A percentile compares a stretch with the other conserved stretches of the same genome.
Evolutionary conservation across 2,888 invertebrate genomes (phyloP).

Genomic region (Caenorhabditis angaria): DNA sequence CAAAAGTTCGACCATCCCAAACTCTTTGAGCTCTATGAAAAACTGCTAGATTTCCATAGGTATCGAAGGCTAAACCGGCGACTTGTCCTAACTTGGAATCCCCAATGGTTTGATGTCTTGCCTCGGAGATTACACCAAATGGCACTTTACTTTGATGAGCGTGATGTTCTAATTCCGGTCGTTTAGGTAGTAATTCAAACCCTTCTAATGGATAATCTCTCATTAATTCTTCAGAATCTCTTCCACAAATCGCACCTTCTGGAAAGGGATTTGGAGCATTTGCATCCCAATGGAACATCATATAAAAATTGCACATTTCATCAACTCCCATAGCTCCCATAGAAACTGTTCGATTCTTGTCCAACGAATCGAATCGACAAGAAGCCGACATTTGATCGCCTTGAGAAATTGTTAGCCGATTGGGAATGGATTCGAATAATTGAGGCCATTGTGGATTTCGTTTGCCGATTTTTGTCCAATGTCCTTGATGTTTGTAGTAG

Average conservation of each 20-base stretch:
- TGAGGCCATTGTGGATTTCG: conserved; percentile 79
- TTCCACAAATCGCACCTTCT: conserved; percentile 64
- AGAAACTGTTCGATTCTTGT: conserved; percentile 71
- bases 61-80: conserved; percentile 80
- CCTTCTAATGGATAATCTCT: conserved; percentile 62
- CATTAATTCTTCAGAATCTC: conserved; percentile 21
- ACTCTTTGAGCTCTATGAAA: conserved; percentile 84
- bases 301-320: conserved; percentile 77
- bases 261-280: conserved; percentile 69
- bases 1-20: conserved; percentile 78
- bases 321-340: conserved; percentile 75
- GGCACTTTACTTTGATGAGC: conserved; percentile 70
- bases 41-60: conserved; percentile 82
- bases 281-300: conserved; percentile 75
- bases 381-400: conserved; percentile 76
- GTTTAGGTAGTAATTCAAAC: conserved; percentile 37
- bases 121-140: conserved; percentile 68
- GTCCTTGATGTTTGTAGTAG: conserved; percentile 72
- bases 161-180: conserved; percentile 74
- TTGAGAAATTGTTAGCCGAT: conserved; percentile 73
- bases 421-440: conserved; percentile 76
- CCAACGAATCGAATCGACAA: conserved; percentile 76
- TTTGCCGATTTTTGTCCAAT: conserved; percentile 74
- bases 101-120: conserved; percentile 51
- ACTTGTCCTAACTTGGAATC: conserved; percentile 81